These are phyloP conservation scores for Polyommatus iphigenia DNA, from an alignment of 2,888 invertebrate genomes.

Conservation along the genomic window DNA sequence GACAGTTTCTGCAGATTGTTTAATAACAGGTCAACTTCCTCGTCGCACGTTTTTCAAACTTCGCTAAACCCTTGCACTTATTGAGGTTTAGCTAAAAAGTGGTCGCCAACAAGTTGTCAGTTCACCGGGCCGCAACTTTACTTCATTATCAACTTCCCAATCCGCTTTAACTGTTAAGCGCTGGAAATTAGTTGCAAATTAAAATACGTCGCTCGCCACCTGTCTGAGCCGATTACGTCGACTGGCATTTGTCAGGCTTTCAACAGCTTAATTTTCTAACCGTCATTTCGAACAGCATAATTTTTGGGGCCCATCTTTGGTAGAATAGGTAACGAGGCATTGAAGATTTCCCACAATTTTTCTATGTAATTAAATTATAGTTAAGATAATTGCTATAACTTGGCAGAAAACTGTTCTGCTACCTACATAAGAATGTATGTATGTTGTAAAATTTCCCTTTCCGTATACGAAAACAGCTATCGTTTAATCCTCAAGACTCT, in stretches of 20 bases:
- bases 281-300: background rate
- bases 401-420: background rate
- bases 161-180: conserved; percentile 66
- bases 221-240: conserved; percentile 70
- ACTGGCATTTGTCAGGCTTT: conserved; percentile 41
- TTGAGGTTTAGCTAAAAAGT: conserved; percentile 37
- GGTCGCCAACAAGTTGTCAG: conserved; percentile 37
- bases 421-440: no score
- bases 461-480: no score
- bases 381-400: background rate
- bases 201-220: conserved; percentile 63
- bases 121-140: conserved; percentile 50
- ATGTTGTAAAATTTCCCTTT: no score
- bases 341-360: background rate
- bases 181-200: conserved; percentile 68
- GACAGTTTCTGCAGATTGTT: background rate
- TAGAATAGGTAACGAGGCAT: background rate
- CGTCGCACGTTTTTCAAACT: background rate
- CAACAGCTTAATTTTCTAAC: conserved; percentile 36
- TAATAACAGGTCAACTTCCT: background rate
- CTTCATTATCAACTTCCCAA: conserved; percentile 68
- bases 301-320: background rate
- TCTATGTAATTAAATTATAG: background rate
- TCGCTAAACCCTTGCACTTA: conserved; percentile 5
- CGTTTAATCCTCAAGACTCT: no score